phyloP scores from a whole-genome alignment of 2,797 vertebrate species.

The Cuculus canorus region DNA sequence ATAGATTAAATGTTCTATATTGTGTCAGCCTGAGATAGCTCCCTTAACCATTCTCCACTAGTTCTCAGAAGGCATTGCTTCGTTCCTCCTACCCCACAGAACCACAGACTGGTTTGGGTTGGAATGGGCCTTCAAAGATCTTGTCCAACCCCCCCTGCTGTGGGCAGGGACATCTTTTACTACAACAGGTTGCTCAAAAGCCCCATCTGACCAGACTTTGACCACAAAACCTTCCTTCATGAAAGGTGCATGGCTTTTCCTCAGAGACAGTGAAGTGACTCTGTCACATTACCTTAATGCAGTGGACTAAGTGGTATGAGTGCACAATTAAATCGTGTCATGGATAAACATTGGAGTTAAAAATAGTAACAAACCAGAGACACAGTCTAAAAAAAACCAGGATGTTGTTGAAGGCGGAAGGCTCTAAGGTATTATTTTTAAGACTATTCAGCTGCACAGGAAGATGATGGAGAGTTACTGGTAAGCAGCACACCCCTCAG shows the following conservation, averaged over 20 bases:
- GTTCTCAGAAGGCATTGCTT: neutral
- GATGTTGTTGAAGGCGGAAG: neutral
- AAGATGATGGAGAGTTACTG: neutral
- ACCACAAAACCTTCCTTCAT: neutral
- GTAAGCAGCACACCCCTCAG: neutral
- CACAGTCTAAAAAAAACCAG: neutral
- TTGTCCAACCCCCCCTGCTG: too few species aligned
- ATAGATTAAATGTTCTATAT: conserved; percentile 1
- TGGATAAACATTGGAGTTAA: neutral
- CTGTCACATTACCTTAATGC: neutral
- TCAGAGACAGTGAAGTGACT: neutral
- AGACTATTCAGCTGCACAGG: neutral
- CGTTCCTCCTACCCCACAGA: neutral
- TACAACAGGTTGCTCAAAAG: too few species aligned
- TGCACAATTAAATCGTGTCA: neutral
- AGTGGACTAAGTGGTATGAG: neutral
- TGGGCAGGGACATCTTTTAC: too few species aligned
- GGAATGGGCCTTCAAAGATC: too few species aligned
- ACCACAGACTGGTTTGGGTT: too few species aligned
- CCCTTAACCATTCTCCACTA: neutral
- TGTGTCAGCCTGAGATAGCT: neutral
- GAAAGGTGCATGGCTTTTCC: neutral
- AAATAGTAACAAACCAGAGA: neutral
- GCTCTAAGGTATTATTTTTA: neutral
- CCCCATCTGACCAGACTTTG: too few species aligned